These are phyloP conservation scores for Geophilus truncorum DNA, from an alignment of 2,888 invertebrate genomes.

Conservation along the genomic window DNA sequence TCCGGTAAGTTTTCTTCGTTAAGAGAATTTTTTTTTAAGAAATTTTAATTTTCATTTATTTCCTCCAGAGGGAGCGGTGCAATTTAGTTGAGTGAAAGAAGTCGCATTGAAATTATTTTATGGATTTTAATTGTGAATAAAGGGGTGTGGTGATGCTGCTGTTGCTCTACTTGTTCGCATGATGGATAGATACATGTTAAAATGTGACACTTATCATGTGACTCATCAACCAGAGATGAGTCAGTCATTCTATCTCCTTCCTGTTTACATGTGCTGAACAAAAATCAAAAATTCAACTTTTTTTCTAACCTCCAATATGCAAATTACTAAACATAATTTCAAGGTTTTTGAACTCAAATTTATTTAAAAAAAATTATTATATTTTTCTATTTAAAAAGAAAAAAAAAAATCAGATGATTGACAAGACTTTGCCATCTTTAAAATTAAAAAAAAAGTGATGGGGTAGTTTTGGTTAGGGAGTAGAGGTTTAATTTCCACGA, in stretches of 20 bases:
- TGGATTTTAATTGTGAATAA: neutral
- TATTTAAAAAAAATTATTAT: no score
- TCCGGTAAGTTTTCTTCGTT: neutral
- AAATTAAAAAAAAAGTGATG: neutral
- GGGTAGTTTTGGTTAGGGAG: neutral
- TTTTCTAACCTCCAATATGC: neutral
- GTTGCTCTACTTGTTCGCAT: neutral
- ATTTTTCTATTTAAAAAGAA: neutral
- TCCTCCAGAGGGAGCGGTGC: neutral
- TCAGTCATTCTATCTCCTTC: neutral
- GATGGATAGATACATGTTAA: neutral
- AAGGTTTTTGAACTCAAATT: neutral
- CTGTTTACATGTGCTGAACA: no score
- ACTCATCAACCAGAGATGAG: neutral
- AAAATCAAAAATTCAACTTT: neutral
- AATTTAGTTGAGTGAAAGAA: neutral
- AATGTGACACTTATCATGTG: neutral
- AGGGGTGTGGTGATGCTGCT: neutral
- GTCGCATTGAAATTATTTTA: neutral
- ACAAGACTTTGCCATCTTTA: neutral
- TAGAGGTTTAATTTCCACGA: constrained; percentile 23
- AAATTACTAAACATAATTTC: neutral
- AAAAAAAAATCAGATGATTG: neutral
- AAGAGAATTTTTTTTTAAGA: neutral
- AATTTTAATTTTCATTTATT: neutral